Evolutionary conservation across 2,888 invertebrate genomes (phyloP), one percentile per base, ranked within the genome.

Genomic region (Campoletis raptor): DNA sequence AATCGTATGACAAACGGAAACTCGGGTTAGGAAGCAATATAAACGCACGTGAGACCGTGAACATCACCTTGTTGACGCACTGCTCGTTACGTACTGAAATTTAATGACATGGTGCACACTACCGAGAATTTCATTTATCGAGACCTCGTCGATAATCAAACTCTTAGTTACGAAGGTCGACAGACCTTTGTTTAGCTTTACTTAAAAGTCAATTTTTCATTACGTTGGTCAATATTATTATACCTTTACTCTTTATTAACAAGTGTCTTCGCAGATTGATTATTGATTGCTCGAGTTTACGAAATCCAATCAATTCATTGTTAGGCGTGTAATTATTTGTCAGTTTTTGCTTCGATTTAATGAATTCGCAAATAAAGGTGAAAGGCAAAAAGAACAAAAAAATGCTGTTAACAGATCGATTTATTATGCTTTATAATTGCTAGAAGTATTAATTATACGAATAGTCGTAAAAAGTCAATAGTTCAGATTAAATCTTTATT

Each of bases 1-100:
- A 77, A 45, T 36, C 48, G 73, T 73, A 73, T 73, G 67, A 72
- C 57, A 21, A 82, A 85, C 78, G 78, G 77, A 40, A 76, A 30
- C 48, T 57, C 36, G 45, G 64, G 57, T 61, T 70, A 40, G 30
- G 36, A 37, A 69, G 40, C 42, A 54, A 8, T 10, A 79, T 54
- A 77, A 77, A 37, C 54, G 64, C 52, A 79, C 76, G 70, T 37
- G 67, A 85, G 81, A 77, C 85, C 81, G 76, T 72, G 85, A 67
- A 85, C 61, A 81, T 85, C 64, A 81, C 76, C 85, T 81, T 81
- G 77, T 30, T 45, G 64, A 57, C 77, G 69, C 15, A 30, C 30
- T 1, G 30, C 76, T 84, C 69, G 76, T 76, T 84, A 81, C 52
- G 69, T 66, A 57, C 54, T 30, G 18, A 40, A 77, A 85, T 81